Conservation (phyloP, 1,140 invertebrate species). For the Cyrtorhinus lividipennis region DNA sequence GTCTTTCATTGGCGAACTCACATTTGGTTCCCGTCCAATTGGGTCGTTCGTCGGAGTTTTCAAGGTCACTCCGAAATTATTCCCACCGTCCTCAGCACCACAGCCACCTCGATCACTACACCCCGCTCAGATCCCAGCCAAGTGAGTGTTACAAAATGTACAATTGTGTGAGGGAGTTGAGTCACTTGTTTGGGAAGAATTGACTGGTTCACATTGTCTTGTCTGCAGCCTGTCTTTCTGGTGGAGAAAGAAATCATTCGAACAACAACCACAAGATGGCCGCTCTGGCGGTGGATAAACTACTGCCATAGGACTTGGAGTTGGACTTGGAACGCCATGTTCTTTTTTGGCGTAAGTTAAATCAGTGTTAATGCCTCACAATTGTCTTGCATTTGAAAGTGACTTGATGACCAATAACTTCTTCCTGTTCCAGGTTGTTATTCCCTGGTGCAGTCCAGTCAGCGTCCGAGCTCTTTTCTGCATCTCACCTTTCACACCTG, state of each 20-base stretch:
- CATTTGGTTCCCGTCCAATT: constrained; percentile 77
- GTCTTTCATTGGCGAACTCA: constrained; percentile 72
- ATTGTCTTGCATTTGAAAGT: no score
- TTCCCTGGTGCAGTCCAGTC: constrained; percentile 81
- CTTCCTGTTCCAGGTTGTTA: constrained; percentile 44
- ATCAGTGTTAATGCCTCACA: no score
- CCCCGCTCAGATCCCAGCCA: constrained; percentile 77
- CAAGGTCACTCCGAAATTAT: constrained; percentile 73
- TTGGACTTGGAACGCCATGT: constrained; percentile 92
- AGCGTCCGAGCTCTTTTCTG: constrained; percentile 69
- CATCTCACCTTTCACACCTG: constrained; percentile 69
- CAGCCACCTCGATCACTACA: constrained; percentile 68
- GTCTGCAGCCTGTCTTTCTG: constrained; percentile 44
- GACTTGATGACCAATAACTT: no score
- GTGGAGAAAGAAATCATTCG: constrained; percentile 56
- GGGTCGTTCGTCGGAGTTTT: constrained; percentile 65
- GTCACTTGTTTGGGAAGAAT: no score
- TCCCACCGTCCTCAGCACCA: constrained; percentile 66
- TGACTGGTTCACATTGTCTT: background rate
- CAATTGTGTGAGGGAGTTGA: no score
- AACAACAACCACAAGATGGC: constrained; percentile 75
- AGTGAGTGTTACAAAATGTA: no score
- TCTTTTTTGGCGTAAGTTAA: constrained; percentile 58
- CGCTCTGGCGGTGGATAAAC: constrained; percentile 72
- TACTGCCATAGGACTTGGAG: constrained; percentile 59